These are phyloP conservation scores for Neolamprologus cancellatus DNA, from an alignment of 2,113 vertebrate genomes.

Conservation along the genomic window DNA sequence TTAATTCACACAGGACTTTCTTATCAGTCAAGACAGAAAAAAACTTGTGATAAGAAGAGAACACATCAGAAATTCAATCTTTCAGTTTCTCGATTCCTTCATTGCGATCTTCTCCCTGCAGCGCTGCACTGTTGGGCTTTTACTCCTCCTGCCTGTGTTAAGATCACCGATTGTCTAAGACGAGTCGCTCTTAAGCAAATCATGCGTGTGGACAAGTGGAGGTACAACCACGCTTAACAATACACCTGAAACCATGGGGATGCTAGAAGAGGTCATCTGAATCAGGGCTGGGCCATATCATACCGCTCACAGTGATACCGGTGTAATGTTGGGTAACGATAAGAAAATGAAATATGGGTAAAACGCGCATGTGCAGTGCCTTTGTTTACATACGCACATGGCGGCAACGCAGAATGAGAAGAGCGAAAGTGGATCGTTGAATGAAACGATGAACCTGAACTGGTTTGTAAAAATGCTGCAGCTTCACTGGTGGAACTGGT, in stretches of 20 bases:
- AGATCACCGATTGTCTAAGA: neutral
- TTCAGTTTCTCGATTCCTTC: neutral
- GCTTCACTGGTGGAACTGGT: rapidly evolving
- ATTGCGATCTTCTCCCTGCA: neutral
- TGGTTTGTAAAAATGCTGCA: neutral
- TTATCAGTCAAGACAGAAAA: neutral
- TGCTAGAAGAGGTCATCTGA: neutral
- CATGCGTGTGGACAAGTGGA: neutral
- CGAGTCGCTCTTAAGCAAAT: neutral
- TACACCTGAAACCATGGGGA: neutral
- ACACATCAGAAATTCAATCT: neutral
- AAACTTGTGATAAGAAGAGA: neutral
- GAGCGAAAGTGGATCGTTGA: rapidly evolving
- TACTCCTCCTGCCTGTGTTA: neutral
- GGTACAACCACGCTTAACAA: neutral
- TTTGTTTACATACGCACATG: rapidly evolving
- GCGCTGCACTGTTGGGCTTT: neutral
- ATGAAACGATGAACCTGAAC: rapidly evolving
- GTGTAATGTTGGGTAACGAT: rapidly evolving
- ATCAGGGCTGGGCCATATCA: neutral
- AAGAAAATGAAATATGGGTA: neutral
- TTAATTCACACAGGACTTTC: neutral
- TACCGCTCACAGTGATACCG: rapidly evolving
- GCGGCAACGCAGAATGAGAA: rapidly evolving
- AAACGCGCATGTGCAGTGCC: rapidly evolving